Conservation (phyloP, 64 coral and sea anemone species). For the Acropora tenuis region DNA sequence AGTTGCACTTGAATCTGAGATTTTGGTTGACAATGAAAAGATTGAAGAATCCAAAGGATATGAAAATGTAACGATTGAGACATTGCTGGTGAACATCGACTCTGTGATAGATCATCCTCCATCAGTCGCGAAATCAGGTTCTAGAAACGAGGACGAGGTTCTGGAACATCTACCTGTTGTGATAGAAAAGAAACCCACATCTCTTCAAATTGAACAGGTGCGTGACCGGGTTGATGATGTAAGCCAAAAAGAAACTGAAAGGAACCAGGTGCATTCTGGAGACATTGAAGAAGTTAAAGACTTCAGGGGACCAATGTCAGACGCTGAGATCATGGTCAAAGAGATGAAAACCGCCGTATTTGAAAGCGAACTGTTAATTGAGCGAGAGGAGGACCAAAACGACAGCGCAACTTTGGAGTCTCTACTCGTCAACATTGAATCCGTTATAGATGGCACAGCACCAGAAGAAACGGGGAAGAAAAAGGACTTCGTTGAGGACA, state of each 20-base stretch:
- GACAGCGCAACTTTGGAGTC: not conserved
- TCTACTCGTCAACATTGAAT: constrained; percentile 2
- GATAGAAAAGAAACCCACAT: constrained; percentile 2
- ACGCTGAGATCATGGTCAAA: not conserved
- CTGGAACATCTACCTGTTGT: not conserved
- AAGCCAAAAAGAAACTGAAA: not conserved
- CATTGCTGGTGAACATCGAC: not conserved
- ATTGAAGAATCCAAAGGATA: not conserved
- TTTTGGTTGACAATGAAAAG: not conserved
- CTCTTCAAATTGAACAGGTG: constrained; percentile 7
- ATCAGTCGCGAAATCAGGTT: not conserved
- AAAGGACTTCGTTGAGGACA: not conserved
- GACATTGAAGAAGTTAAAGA: not conserved
- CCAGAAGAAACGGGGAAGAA: not conserved
- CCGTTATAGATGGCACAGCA: not conserved
- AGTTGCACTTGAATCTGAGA: constrained; percentile 5
- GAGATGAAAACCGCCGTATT: not conserved
- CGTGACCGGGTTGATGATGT: not conserved
- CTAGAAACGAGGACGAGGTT: not conserved
- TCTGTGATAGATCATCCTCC: not conserved
- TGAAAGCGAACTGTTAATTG: not conserved
- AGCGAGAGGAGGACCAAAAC: not conserved
- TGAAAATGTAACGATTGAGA: not conserved
- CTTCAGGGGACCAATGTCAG: not conserved
- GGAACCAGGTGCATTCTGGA: not conserved